Evolutionary conservation across 1,140 invertebrate genomes (phyloP).

Genomic region (Apis dorsata): DNA sequence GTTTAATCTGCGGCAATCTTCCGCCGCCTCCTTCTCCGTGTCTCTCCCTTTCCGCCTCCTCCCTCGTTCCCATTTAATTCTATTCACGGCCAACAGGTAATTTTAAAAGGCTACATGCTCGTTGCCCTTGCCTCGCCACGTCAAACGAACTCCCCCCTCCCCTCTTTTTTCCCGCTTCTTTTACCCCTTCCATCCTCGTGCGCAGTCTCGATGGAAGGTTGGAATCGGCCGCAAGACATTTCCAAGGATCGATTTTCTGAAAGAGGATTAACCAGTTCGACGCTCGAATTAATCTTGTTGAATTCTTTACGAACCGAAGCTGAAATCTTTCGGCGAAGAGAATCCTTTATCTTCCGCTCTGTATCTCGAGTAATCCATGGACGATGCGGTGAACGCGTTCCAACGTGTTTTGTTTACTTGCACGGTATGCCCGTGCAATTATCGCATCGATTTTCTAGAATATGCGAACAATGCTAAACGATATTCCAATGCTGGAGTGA

Average conservation of each 20-base stretch:
- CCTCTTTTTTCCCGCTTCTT: no score
- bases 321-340: background rate
- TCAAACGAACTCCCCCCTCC: background rate
- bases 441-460: no score
- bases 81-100: slow-evolving; percentile 34
- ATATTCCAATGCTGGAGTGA: no score
- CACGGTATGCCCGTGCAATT: no score
- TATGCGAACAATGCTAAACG: no score
- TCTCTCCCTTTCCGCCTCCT: background rate
- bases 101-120: slow-evolving; percentile 25
- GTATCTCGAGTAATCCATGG: no score
- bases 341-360: no score
- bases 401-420: no score
- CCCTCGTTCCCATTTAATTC: slow-evolving; percentile 22
- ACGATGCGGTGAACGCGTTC: no score
- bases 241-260: background rate
- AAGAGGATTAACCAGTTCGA: background rate
- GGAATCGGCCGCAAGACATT: background rate
- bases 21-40: background rate
- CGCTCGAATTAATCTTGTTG: background rate
- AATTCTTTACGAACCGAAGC: background rate
- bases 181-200: background rate
- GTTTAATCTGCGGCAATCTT: slow-evolving; percentile 30
- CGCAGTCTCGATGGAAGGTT: background rate
- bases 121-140: background rate